Conservation (phyloP, 2,113 vertebrate genomes). For the Vicugna pacos region DNA sequence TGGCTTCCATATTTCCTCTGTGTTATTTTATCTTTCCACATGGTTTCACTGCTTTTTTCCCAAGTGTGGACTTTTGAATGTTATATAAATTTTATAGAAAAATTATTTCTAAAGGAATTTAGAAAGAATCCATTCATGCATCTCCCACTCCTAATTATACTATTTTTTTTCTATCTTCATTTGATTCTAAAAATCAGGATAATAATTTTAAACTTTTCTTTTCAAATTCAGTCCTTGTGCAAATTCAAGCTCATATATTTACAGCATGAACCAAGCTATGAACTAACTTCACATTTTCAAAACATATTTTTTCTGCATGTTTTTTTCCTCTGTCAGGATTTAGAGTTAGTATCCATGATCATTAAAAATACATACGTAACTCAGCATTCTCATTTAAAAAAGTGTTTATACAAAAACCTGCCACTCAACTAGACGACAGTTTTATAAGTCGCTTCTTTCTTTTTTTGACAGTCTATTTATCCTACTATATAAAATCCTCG, state of each 20-base stretch:
- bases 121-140: background rate
- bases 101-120: background rate
- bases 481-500: slow-evolving; percentile 50
- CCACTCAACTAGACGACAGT: slow-evolving; percentile 52
- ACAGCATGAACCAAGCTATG: slow-evolving; percentile 63
- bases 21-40: background rate
- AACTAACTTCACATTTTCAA: slow-evolving; percentile 72
- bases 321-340: slow-evolving; percentile 52
- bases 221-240: slow-evolving; percentile 58
- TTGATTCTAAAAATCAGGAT: slow-evolving; percentile 50
- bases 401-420: slow-evolving; percentile 22
- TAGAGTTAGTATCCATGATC: background rate
- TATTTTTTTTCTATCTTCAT: slow-evolving; percentile 19
- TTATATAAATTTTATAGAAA: background rate
- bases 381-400: slow-evolving; percentile 25
- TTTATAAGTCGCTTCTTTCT: slow-evolving; percentile 48
- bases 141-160: background rate
- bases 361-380: background rate
- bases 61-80: background rate
- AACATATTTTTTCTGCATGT: slow-evolving; percentile 57
- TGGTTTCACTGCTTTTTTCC: background rate
- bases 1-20: background rate
- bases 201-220: slow-evolving; percentile 49
- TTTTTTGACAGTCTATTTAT: slow-evolving; percentile 67
- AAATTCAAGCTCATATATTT: slow-evolving; percentile 68